Evolutionary conservation across 2,113 vertebrate genomes (phyloP), one percentile per base, ranked within the genome.

Genomic region (zebrafish (Danio rerio)): DNA sequence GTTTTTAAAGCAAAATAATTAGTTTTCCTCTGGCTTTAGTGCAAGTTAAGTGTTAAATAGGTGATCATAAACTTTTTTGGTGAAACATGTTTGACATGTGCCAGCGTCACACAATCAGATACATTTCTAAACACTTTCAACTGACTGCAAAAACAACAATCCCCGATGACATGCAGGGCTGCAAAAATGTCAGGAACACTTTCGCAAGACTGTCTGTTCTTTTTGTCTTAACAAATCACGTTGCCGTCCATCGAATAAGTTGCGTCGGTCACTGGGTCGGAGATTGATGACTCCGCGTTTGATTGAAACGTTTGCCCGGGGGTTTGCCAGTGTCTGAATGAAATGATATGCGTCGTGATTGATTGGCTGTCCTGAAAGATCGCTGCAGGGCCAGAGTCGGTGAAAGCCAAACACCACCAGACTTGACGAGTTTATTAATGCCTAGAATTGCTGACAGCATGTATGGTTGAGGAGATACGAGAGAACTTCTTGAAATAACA

Each of bases 241-340:
- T 81, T 52, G 81, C 89, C 50, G 53, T 77, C 74, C 58, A 84
- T 78, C 82, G 79, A 86, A 88, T 86, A 79, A 83, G 80, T 86
- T 79, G 81, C 77, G 73, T 59, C 58, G 71, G 80, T 72, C 83
- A 80, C 81, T 12, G 66, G 18, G 79, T 80, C 65, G 76, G 90
- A 92, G 93, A 94, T 93, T 91, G 91, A 95, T 94, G 92, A 89
- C 88, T 89, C 82, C 50, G 68, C 16, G 83, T 92, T 92, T 95
- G 94, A 95, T 94, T 93, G 94, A 95, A 94, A 94, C 90, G 90
- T 90, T 88, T 84, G 91, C 94, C 93, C 89, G 52, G 18, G 90
- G 93, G 92, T 91, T 89, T 66, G 86, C 82, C 87, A 70, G 85
- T 87, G 90, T 92, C 91, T 89, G 81, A 87, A 88, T 91, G 90